These are phyloP conservation scores for Charaxes varanes DNA, from an alignment of 1,140 invertebrate genomes.

Conservation along the genomic window DNA sequence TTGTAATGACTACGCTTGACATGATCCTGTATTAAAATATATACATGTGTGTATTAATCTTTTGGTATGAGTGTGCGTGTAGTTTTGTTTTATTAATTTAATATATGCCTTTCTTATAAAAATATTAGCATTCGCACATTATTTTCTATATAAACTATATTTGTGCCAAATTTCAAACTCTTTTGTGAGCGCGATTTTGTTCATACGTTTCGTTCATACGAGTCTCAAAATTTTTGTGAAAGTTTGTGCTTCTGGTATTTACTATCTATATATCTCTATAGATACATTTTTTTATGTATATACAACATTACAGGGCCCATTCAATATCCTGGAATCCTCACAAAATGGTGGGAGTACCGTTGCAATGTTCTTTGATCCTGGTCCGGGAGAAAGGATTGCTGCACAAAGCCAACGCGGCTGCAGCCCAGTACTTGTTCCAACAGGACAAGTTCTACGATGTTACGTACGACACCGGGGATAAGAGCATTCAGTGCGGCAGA, in stretches of 20 bases:
- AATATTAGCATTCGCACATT: too few relatives aligned
- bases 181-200: too few relatives aligned
- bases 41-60: too few relatives aligned
- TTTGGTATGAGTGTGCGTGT: too few relatives aligned
- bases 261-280: not conserved
- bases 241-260: not conserved
- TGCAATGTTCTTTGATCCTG: conserved; percentile 91
- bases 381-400: conserved; percentile 78
- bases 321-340: conserved; percentile 96
- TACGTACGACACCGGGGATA: conserved; percentile 93
- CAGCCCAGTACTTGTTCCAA: conserved; percentile 92
- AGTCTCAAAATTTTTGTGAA: not conserved
- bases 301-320: conserved; percentile 69
- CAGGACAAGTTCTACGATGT: conserved; percentile 96
- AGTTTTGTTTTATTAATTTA: too few relatives aligned
- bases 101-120: too few relatives aligned
- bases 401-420: conserved; percentile 83
- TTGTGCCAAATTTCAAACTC: too few relatives aligned
- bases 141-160: too few relatives aligned
- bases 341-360: conserved; percentile 90
- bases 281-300: not conserved
- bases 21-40: too few relatives aligned
- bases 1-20: too few relatives aligned
- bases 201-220: too few relatives aligned
- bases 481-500: conserved; percentile 93